Base-by-base conservation (phyloP, 2,113 vertebrate species). In the Empidonax traillii region DNA sequence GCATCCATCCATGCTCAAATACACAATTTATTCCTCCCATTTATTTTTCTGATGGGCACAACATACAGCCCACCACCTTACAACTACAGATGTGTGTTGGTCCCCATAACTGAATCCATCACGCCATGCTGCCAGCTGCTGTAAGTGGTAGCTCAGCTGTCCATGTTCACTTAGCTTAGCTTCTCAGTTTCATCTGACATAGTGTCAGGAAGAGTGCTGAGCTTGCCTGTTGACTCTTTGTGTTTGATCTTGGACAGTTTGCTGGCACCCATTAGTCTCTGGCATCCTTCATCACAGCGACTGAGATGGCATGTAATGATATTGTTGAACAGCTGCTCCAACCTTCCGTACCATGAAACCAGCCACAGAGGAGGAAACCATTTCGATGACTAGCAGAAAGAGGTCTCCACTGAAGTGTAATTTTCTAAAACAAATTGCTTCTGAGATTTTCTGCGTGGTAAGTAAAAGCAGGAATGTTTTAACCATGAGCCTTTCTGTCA, bases 401-500 rank as follows among this genome's bases (percentile, higher is more conserved):
- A 23, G 16, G 21, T 59, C 28, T 74, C 61, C 16, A 41, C 2
- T 80, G 65, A 81, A 84, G 46, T 10, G 25, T 10, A 63, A 16
- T 71, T 83, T 96, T 63, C 43, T 72, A 59, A 43, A 94, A 18
- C 5, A 77, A 76, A 84, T 83, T 63, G 6, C 39, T 39, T 53
- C 28, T 90, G 9, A 61, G 23, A 69, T 93, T 91, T 89, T 55
- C 59, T 56, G 31, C 28, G 21, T 41, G 22, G 35, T 15, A 74
- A 46, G 39, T 74, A 89, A 81, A 80, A 84, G 51, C 37, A 94
- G 24, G 69, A 84, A 88, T 59, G 30, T 75, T 95, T 90, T 75
- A 85, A 88, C 44, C 61, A 84, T 61, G 25, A 81, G 21, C 7
- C 35, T 55, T 91, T 96, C 62, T 85, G 43, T 49, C 58, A 62